Percentiles rank a stretch among this genome's conserved stretches.
Conservation (phyloP, 37 sponge, comb jelly and placozoan species). For the Diacarnus erythraeanus region DNA sequence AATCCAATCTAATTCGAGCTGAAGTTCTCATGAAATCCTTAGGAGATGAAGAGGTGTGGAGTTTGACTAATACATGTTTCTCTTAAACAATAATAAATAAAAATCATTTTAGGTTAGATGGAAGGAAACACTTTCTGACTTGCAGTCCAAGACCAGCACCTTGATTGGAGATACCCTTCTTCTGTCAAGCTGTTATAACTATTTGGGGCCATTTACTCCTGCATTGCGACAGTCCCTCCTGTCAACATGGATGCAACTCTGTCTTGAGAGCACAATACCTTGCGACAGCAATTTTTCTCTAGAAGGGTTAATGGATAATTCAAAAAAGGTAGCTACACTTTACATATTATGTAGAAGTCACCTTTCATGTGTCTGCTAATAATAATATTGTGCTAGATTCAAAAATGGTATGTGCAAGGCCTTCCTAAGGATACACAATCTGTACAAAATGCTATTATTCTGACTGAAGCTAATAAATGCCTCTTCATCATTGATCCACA, state of each 20-base stretch:
- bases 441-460: constrained; percentile 50
- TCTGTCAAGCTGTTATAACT: constrained; percentile 48
- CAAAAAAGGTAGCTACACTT: constrained; percentile 24
- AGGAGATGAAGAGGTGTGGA: constrained; percentile 25
- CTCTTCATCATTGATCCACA: constrained; percentile 75
- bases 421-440: constrained; percentile 64
- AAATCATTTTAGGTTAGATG: constrained; percentile 51
- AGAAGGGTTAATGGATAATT: constrained; percentile 1
- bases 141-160: constrained; percentile 32
- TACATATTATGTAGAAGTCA: too few relatives aligned
- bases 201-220: constrained; percentile 65
- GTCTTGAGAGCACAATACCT: constrained; percentile 32
- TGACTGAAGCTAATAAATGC: constrained; percentile 46
- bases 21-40: constrained; percentile 27
- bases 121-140: constrained; percentile 30
- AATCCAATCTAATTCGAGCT: constrained; percentile 7
- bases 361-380: too few relatives aligned
- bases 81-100: too few relatives aligned
- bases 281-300: constrained; percentile 8
- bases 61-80: neutral
- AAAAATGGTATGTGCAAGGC: constrained; percentile 65
- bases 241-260: constrained; percentile 61
- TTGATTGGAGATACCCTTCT: constrained; percentile 62
- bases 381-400: constrained; percentile 21
- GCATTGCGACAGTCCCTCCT: constrained; percentile 39